Evolutionary conservation across 1,140 invertebrate species (phyloP), one percentile per base, ranked within the genome.

Genomic region (Atopsyche davidsoni): DNA sequence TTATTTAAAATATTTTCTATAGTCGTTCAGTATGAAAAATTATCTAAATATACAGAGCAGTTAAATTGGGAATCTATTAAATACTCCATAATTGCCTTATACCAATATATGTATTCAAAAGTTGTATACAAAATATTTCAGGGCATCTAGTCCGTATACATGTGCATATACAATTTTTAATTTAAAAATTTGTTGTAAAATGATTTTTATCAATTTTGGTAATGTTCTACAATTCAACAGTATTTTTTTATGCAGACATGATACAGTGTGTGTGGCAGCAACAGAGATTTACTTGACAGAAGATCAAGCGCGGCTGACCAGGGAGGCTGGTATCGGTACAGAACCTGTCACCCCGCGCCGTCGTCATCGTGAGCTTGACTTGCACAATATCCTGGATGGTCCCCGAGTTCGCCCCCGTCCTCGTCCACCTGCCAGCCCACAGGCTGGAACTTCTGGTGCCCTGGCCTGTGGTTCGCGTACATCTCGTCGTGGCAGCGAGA

Each of bases 281-380:
- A 69, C 69, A 36, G 69, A 73, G 43, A 54, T 75, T 18, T 75
- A 73, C 48, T 57, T 74, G 3, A 72, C 70, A 1, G 73, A 74
- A 45, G 71, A 74, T 46, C 73, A 75, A 44, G 73, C 72, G 1
- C 61, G 68, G 2, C 63, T 64, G 0, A 60, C 73, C 10, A 68
- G 67, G 54, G 72, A 72, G 22, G 46, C 63, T 0, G 67, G 65
- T 0, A 66, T 69, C 6, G 39, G 50, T 1, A 40, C 64, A 2
- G 51, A 65, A 0, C 69, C 70, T 1, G 23, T 59, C 7, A 73
- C 71, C 4, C 70, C 71, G 0, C 57, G 71, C 0, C 59, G 68
- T 10, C 53, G 68, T n/a, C 49, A 67, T 39, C 48, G 68, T n/a
- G 71, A 73, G 32, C 48, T 73, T 2, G 67, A 73, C 36, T 59